Evolutionary conservation across 2,797 vertebrate genomes (phyloP).

Genomic region (Mormyrops boulengeri): DNA sequence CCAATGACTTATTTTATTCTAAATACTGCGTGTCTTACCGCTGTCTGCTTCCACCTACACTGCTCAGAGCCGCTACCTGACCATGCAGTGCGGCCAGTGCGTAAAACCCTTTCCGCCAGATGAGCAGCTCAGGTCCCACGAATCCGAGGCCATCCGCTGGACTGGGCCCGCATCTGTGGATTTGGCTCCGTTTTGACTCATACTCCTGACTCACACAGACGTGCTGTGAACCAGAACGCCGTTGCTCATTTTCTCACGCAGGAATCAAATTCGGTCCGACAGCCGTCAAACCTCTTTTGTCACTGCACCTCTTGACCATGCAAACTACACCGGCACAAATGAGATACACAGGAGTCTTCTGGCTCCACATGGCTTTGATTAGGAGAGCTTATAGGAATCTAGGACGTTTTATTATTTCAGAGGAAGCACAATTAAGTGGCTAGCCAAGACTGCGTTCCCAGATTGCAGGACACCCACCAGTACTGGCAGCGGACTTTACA

Average conservation of each 20-base stretch:
- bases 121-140: not conserved
- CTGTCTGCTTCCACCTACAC: not conserved
- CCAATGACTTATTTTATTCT: not conserved
- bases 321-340: not conserved
- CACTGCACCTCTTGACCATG: not conserved
- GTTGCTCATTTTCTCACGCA: not conserved
- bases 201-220: not conserved
- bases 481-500: not conserved
- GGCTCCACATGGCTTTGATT: conserved; percentile 6
- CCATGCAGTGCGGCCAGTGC: not conserved
- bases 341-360: conserved; percentile 2
- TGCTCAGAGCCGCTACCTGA: not conserved
- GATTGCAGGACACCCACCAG: conserved; percentile 9
- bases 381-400: conserved; percentile 15
- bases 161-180: not conserved
- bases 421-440: not conserved
- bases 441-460: conserved; percentile 1
- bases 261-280: conserved; percentile 1
- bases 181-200: not conserved
- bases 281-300: not conserved
- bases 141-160: not conserved
- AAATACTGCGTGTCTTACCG: not conserved
- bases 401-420: conserved; percentile 16
- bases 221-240: not conserved
- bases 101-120: not conserved